Evolutionary conservation across 2,113 vertebrate genomes (phyloP), one percentile per base, ranked within the genome.

Genomic region (Brachypteracias leptosomus): DNA sequence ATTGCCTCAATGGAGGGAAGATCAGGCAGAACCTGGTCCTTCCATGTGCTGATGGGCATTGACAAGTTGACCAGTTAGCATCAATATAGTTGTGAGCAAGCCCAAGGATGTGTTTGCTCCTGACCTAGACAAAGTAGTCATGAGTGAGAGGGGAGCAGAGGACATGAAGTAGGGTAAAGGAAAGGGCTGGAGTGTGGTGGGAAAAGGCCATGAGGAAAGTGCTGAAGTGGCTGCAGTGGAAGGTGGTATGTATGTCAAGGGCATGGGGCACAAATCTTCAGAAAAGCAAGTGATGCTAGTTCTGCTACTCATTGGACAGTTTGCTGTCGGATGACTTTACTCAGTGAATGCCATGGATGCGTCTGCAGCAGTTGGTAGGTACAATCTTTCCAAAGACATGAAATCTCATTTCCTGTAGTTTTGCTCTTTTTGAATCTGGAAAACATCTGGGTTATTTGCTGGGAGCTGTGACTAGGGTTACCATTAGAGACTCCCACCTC

Each of bases 1-100:
- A 9, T 42, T 81, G 42, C 36, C 38, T 63, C 13, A 6, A 8
- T 1, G 3, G 46, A 51, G 21, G 16, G 36, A 18, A 68, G 35
- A 26, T n/a, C 18, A 61, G 22, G 59, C n/a, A 54, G 31, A 63
- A 4, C 36, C 31, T 16, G 18, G 26, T 44, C n/a, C 42, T 61
- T 24, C 17, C 11, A 24, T 0, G 1, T 18, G 6, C 10, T 21
- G 36, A 31, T 31, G 47, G 42, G 10, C 47, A 63, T 36, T 13
- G 44, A 44, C 22, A 35, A 33, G 38, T 4, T n/a, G 67, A 52
- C 21, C 33, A 6, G 24, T n/a, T 51, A 21, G 22, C 40, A 46
- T 2, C 0, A 2, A 19, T 4, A 44, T 4, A 35, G 29, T 6
- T 52, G 46, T 0, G 4, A 71, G 44, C 0, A 0, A 79, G 25